Base-by-base conservation (phyloP, 2,888 invertebrate genomes). In the Choristoneura rosaceana region DNA sequence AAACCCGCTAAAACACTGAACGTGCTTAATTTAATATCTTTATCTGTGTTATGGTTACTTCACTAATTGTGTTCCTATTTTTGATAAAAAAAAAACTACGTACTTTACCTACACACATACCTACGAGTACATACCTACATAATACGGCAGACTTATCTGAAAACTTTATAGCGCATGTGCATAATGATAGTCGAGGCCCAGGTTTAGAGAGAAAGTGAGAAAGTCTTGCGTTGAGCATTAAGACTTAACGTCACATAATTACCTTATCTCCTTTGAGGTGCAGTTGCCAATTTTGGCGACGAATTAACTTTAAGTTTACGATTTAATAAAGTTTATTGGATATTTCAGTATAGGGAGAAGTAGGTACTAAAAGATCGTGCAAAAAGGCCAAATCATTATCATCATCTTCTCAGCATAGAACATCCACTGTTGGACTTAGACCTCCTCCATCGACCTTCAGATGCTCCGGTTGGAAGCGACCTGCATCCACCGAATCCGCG, bases 151-250 rank as follows among this genome's bases (percentile, higher is more conserved):
- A 25, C 25, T 58, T 47, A 67, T 71, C 67, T 58, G 67, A 71
- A 58, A 67, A 47, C 67, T 63, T 62, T 67, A 55, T 62, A 43
- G 41, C 67, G 38, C 59, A 52, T 47, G 52, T 9, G 17, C 52
- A 50, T 70, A 52, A 60, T 58, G 52, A 58, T 62, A 59, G 61
- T 55, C 62, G 55, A 45, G n/a, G 38, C 14, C 62, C 71, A 67
- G 47, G 62, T 63, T 71, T 63, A 25, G 15, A 67, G 67, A 58
- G 71, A 71, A 71, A 71, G 71, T 68, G 15, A 47, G 62, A 62
- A 25, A 60, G 43, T 69, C 45, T 59, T n/a, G 38, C 33, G 1
- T 34, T 34, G 34, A 34, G n/a, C n/a, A n/a, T n/a, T 52, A 66
- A 45, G 15, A 33, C 4, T 38, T 38, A 38, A 38, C 7, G 38